Evolutionary conservation across 1,140 invertebrate genomes (phyloP), one percentile per base, ranked within the genome.

Genomic region (Laupala kohalensis): DNA sequence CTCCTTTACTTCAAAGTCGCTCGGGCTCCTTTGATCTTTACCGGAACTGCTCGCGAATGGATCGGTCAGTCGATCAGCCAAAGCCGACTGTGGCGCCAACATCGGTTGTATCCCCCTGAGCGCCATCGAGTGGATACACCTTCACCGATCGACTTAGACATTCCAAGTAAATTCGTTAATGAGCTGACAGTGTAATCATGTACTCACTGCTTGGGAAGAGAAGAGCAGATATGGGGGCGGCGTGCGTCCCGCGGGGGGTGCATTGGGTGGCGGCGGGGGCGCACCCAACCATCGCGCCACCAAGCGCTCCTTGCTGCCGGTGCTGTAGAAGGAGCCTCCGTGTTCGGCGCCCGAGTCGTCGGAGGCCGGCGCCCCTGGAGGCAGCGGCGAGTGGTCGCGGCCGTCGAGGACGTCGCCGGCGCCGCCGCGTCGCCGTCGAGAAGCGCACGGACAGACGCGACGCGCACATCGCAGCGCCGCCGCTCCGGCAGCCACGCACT

Each of bases 231-330:
- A 15, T 64, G 27, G 23, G 62, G 53, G 15, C 19, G 30, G 5
- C 64, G 53, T n/a, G 28, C n/a, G 12, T 5, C 6, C 53, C 19
- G 53, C 24, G 13, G 9, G 6, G 12, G 12, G 37, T 6, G 5
- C 26, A 5, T 19, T 27, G 26, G 26, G 27, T 12, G 9, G 29
- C 66, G 27, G 27, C 23, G 13, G 71, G 2, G 29, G 74, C 76
- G 72, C 85, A 5, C 84, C 85, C 70, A 86, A 76, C 85, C 85
- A 86, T 25, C 81, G 82, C 70, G 78, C 81, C 71, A 86, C 83
- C 66, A 86, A 75, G 72, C 80, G 80, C 77, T 85, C 82, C 72
- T 83, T 84, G 75, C 82, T 83, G 77, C 81, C 70, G n/a, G 72
- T 75, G 26, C 70, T 71, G 70, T 66, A 71, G 70, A 71, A 71